Percentiles rank a stretch among this genome's conserved stretches.
Conservation (phyloP, 2,888 invertebrate genomes). For the Drosophila kambysellisi region DNA sequence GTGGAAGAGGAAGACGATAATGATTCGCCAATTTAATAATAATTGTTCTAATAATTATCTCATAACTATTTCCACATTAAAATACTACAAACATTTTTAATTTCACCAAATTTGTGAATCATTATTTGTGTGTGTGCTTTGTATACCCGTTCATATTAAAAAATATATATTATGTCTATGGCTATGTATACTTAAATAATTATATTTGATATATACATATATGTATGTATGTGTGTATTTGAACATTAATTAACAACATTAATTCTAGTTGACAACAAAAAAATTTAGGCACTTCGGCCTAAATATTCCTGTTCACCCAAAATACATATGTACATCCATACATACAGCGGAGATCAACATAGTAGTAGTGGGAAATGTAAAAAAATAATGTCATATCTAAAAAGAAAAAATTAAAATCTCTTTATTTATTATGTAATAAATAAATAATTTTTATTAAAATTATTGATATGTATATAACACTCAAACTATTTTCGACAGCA, state of each 20-base stretch:
- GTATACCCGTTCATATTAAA: background rate
- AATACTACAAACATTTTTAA: constrained; percentile 58
- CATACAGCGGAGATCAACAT: background rate
- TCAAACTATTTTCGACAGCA: background rate
- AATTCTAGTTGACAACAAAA: background rate
- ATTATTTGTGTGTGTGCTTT: constrained; percentile 17
- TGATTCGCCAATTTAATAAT: constrained; percentile 77
- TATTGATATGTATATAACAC: background rate
- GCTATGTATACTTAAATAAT: background rate
- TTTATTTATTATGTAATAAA: too few relatives aligned
- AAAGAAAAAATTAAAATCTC: too few relatives aligned
- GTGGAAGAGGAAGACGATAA: constrained; percentile 62
- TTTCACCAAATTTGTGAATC: constrained; percentile 59
- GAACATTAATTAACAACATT: background rate
- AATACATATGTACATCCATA: background rate
- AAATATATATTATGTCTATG: background rate
- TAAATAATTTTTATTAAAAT: too few relatives aligned
- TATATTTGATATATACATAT: background rate
- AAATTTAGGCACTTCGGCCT: background rate
- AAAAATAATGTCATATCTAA: too few relatives aligned
- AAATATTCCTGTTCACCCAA: background rate
- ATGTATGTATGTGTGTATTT: background rate
- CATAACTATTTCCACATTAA: constrained; percentile 47
- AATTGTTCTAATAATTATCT: constrained; percentile 72
- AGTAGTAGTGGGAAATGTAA: background rate